These are phyloP conservation scores for Agraylea sexmaculata DNA, from an alignment of 1,140 invertebrate species.

Conservation along the genomic window DNA sequence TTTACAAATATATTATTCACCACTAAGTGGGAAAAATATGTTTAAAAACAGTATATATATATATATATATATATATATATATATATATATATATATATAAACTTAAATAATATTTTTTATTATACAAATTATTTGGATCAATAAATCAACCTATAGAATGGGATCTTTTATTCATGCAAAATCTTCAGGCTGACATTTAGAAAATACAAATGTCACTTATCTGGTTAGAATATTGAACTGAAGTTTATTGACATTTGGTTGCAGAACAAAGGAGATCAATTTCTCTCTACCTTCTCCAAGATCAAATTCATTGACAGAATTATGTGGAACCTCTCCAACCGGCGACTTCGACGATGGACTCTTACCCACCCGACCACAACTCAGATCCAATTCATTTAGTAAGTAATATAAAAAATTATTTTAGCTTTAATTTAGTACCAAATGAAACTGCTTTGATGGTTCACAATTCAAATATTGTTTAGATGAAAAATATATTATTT, in stretches of 20 bases:
- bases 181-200: too few relatives aligned
- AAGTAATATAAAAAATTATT: constrained; percentile 26
- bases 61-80: too few relatives aligned
- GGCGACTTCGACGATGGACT: constrained; percentile 37
- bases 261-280: constrained; percentile 51
- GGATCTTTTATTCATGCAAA: too few relatives aligned
- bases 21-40: too few relatives aligned
- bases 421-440: neutral
- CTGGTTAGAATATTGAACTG: too few relatives aligned
- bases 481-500: neutral
- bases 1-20: too few relatives aligned
- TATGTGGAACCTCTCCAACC: constrained; percentile 24
- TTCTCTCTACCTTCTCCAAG: constrained; percentile 49
- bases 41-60: too few relatives aligned
- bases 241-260: constrained; percentile 21
- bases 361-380: constrained; percentile 37
- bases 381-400: constrained; percentile 53
- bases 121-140: too few relatives aligned
- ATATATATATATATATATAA: too few relatives aligned
- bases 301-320: constrained; percentile 46
- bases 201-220: too few relatives aligned
- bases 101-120: too few relatives aligned
- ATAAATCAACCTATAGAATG: too few relatives aligned
- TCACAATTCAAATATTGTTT: neutral
- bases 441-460: neutral